These are phyloP conservation scores for Hemibates koningsi DNA, from an alignment of 2,113 vertebrate species.

Conservation along the genomic window DNA sequence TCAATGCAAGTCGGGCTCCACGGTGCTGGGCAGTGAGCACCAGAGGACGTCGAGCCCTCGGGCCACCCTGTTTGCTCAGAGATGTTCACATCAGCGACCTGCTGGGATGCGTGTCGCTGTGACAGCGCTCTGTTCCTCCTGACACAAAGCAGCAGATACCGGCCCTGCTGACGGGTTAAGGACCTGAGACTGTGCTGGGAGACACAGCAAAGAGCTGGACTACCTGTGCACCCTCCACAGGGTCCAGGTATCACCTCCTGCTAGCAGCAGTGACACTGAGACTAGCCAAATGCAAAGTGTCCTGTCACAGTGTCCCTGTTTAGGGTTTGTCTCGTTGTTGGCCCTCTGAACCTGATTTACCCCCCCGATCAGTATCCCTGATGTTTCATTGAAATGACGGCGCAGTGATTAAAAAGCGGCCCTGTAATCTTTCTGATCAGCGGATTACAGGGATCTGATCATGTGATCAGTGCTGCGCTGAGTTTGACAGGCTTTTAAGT, in stretches of 20 bases:
- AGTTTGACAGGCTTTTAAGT: neutral
- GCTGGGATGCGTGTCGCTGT: neutral
- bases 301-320: neutral
- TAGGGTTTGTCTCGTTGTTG: accelerated
- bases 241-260: neutral
- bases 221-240: neutral
- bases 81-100: neutral
- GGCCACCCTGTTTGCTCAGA: neutral
- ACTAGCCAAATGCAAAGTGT: neutral
- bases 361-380: neutral
- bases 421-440: neutral
- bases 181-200: neutral
- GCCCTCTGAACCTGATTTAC: neutral
- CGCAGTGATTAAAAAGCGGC: neutral
- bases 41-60: neutral
- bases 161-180: neutral
- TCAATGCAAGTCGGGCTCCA: neutral
- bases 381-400: neutral
- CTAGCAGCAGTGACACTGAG: neutral
- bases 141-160: neutral
- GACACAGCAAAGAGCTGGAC: neutral
- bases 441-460: neutral
- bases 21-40: neutral
- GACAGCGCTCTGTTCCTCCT: neutral
- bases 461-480: neutral